Evolutionary conservation across 2,888 invertebrate species (phyloP), one percentile per base, ranked within the genome.

Genomic region (Tinea semifulvella): DNA sequence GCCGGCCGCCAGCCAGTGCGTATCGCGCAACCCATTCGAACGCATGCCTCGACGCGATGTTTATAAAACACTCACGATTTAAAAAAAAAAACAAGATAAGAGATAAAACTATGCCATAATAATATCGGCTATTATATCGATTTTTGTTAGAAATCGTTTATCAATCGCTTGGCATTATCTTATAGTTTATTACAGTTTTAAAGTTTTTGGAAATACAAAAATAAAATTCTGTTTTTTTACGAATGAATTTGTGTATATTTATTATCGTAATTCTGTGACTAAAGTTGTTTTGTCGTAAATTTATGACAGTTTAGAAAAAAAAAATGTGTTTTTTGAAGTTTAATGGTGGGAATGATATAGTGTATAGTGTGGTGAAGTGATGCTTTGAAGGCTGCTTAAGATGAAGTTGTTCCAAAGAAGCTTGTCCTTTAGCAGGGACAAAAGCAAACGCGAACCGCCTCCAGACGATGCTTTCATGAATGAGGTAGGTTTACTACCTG

Each of bases 401-500:
- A 80, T 80, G 79, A 80, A 79, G 68, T 65, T 80, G 65, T 80
- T 80, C 70, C 80, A 72, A 70, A 72, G 79, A 65, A 77, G 72
- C 63, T 65, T 77, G 63, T 79, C 77, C 56, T 72, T 77, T 66
- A 74, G 70, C 57, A 62, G 68, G 62, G 80, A 79, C 68, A 80
- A 80, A 73, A 74, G 73, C 61, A 77, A 76, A 75, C 76, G 64
- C 55, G 69, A 65, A 67, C 60, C 70, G 49, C 65, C 58, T 52
- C 59, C 65, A 13, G 73, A 74, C 56, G 80, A 79, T 63, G 75
- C 80, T 60, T 79, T 79, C 68, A 72, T 72, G 55, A 64, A 77
- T 54, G 80, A 80, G 79, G 80, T 80, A 77, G 40, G 26, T 17
- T 27, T 8, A 17, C 7, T 19, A 11, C 20, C 4, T 31, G 31